Evolutionary conservation across 2,888 invertebrate genomes (phyloP).

Genomic region (Ormia ochracea): DNA sequence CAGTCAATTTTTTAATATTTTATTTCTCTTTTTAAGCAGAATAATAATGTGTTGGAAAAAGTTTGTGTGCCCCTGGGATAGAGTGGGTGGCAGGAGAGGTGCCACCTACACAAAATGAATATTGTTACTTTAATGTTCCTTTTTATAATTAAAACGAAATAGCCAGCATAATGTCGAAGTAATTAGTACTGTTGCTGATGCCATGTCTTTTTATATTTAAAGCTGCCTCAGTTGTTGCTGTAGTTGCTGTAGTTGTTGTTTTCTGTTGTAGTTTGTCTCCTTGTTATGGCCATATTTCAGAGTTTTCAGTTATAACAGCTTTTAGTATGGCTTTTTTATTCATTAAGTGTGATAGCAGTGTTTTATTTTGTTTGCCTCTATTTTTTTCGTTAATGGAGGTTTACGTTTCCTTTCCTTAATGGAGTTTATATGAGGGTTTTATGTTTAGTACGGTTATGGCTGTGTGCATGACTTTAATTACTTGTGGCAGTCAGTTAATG

Average conservation of each 20-base stretch:
- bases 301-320: constrained; percentile 2
- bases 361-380: not conserved
- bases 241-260: not conserved
- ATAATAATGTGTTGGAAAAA: too few relatives aligned
- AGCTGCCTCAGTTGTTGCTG: not conserved
- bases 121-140: constrained; percentile 19
- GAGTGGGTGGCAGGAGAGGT: not conserved
- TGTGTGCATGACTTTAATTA: not conserved
- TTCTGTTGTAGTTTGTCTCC: constrained; percentile 8
- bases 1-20: too few relatives aligned
- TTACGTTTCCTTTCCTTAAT: not conserved
- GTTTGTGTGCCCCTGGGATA: not conserved
- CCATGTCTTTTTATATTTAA: constrained; percentile 28
- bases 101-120: not conserved
- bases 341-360: not conserved
- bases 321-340: constrained; percentile 23
- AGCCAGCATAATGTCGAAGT: constrained; percentile 65
- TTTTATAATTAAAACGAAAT: constrained; percentile 64
- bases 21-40: too few relatives aligned
- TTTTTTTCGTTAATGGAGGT: not conserved
- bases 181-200: constrained; percentile 60
- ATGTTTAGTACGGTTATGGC: not conserved
- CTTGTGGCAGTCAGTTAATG: not conserved
- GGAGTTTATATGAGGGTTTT: not conserved
- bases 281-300: not conserved